Base-by-base conservation (phyloP, 1,140 invertebrate genomes). In the Penaeus japonicus region DNA sequence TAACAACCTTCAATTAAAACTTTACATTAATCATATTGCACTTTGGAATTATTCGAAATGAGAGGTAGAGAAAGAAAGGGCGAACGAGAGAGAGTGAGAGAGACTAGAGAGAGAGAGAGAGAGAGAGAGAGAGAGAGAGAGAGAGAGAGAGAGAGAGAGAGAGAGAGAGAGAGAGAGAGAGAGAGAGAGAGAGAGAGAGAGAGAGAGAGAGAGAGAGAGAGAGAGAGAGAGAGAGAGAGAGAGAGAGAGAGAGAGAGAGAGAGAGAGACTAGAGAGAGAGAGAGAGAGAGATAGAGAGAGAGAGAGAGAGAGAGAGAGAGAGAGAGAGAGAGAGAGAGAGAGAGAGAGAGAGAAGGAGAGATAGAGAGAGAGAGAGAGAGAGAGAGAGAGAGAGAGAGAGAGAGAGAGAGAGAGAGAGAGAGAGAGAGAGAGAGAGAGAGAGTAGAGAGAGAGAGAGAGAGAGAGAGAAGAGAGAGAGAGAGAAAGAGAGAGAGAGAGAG, bases 351-450 rank as follows among this genome's bases (percentile, higher is more conserved):
- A 27, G 75, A 77, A 5, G 4, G 32, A 20, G 32, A 77, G 75
- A 77, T 2, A 77, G 75, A 77, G 75, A 30, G 75, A 77, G 75
- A 77, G 75, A 35, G 18, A 77, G 32, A 77, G n/a, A 35, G 32
- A 77, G 18, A 77, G 75, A 77, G 32, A 77, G 32, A 77, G 32
- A 77, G 75, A 77, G 75, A 77, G 75, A 77, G 75, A 77, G 75
- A 77, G 75, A 77, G 75, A 77, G 75, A 77, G 75, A 77, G 75
- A 77, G 75, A 77, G 75, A 77, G 75, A 77, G 75, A 77, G 75
- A 77, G 75, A 77, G 75, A 77, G 75, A n/a, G n/a, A 77, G n/a
- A 35, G 75, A 77, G 32, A 27, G 32, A n/a, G 75, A 77, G 32
- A 77, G n/a, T n/a, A 73, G 65, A 73, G 65, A 73, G 65, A 73